phyloP scores from a whole-genome alignment of 2,888 invertebrate genomes.

The Papilio gigon region DNA sequence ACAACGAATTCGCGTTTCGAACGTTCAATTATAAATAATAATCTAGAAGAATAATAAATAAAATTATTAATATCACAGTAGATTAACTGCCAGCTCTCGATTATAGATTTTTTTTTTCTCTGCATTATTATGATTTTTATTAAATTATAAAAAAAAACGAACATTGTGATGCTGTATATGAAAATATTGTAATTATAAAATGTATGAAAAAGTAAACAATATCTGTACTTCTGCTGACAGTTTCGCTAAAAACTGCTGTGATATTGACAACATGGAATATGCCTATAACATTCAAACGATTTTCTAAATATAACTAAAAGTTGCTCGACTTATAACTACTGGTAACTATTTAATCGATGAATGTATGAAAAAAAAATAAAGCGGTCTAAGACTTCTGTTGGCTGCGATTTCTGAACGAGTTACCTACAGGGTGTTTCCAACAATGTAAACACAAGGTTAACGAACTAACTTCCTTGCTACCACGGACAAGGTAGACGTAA shows the following conservation, averaged over 20 bases:
- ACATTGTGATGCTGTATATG: constrained; percentile 32
- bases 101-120: constrained; percentile 47
- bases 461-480: background rate
- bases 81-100: constrained; percentile 75
- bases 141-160: constrained; percentile 38
- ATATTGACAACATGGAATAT: constrained; percentile 73
- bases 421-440: background rate
- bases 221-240: constrained; percentile 61
- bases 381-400: constrained; percentile 22
- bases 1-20: constrained; percentile 63
- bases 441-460: background rate
- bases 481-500: background rate
- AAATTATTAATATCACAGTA: constrained; percentile 81
- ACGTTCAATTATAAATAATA: constrained; percentile 74
- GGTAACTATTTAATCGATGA: constrained; percentile 68
- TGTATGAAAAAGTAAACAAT: constrained; percentile 38
- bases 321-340: constrained; percentile 74
- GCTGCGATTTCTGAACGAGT: background rate
- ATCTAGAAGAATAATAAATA: constrained; percentile 78
- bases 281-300: constrained; percentile 62
- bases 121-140: constrained; percentile 27
- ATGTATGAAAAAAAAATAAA: constrained; percentile 34
- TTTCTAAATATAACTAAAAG: constrained; percentile 64
- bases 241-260: constrained; percentile 75
- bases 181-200: background rate